A percentile compares a stretch with the other conserved stretches of the same genome.
Conservation (phyloP, 1,140 invertebrate species). For the Drosophila mojavensis region DNA sequence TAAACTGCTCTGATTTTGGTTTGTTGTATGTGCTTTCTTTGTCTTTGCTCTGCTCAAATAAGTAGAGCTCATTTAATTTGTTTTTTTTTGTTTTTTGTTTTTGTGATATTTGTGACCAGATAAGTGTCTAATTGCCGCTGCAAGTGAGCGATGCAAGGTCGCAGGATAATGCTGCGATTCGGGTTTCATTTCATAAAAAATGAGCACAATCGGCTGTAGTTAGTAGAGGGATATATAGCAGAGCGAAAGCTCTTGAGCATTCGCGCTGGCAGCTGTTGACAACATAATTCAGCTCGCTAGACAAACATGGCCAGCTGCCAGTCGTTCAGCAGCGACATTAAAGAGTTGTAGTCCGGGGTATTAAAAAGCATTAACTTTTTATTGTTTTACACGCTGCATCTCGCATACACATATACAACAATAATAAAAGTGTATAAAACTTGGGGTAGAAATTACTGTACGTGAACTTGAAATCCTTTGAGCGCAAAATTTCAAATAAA, state of each 20-base stretch:
- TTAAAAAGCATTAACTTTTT: constrained; percentile 64
- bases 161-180: constrained; percentile 8
- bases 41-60: constrained; percentile 22
- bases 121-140: constrained; percentile 7
- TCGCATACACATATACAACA: constrained; percentile 17
- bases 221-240: constrained; percentile 2
- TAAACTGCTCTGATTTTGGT: constrained; percentile 76
- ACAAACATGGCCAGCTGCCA: constrained; percentile 46
- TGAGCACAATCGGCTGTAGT: constrained; percentile 11
- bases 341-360: constrained; percentile 68
- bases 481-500: constrained; percentile 76
- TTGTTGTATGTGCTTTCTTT: constrained; percentile 29
- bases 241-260: constrained; percentile 30
- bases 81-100: constrained; percentile 4
- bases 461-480: constrained; percentile 82
- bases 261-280: constrained; percentile 55
- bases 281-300: constrained; percentile 67
- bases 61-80: constrained; percentile 1
- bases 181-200: not conserved
- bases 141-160: constrained; percentile 18
- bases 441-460: constrained; percentile 61
- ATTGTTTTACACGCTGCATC: constrained; percentile 59
- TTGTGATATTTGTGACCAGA: not conserved
- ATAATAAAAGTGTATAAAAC: constrained; percentile 41
- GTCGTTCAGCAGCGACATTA: constrained; percentile 50